Evolutionary conservation across 92 coral and sea anemone species (phyloP).

Genomic region (Muricea muricata): DNA sequence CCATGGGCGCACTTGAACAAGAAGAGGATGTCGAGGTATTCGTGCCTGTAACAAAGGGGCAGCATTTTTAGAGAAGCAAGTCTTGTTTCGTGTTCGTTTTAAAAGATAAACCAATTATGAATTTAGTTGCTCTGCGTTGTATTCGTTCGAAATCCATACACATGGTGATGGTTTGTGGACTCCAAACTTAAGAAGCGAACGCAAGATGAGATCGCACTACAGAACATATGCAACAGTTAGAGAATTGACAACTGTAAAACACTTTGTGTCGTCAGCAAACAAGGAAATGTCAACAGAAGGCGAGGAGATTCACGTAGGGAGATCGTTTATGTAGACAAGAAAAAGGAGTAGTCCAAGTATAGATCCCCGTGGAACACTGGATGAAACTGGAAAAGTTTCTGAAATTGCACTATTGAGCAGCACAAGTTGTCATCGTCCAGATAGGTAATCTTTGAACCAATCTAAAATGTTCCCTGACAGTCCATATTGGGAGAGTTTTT

Average conservation of each 20-base stretch:
- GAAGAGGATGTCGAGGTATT: too few species aligned
- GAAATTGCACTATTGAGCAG: background rate
- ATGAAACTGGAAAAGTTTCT: background rate
- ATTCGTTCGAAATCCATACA: too few species aligned
- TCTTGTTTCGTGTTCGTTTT: too few species aligned
- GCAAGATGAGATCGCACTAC: background rate
- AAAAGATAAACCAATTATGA: too few species aligned
- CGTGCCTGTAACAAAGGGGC: too few species aligned
- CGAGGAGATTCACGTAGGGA: background rate
- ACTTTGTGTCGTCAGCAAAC: slow-evolving; percentile 16
- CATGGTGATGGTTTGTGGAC: background rate
- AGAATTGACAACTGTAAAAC: background rate
- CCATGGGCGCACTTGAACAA: too few species aligned
- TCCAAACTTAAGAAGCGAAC: background rate
- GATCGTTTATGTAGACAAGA: background rate
- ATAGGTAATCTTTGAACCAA: background rate
- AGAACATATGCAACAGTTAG: background rate
- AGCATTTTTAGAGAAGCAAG: too few species aligned
- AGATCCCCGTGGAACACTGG: slow-evolving; percentile 1
- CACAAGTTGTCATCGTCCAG: too few species aligned
- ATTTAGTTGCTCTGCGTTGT: too few species aligned
- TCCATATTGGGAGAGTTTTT: background rate
- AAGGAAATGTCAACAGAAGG: background rate
- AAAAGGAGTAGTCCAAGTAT: background rate
- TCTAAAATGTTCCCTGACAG: background rate